Evolutionary conservation across 2,797 vertebrate genomes (phyloP).

Genomic region (Spinus pinus): DNA sequence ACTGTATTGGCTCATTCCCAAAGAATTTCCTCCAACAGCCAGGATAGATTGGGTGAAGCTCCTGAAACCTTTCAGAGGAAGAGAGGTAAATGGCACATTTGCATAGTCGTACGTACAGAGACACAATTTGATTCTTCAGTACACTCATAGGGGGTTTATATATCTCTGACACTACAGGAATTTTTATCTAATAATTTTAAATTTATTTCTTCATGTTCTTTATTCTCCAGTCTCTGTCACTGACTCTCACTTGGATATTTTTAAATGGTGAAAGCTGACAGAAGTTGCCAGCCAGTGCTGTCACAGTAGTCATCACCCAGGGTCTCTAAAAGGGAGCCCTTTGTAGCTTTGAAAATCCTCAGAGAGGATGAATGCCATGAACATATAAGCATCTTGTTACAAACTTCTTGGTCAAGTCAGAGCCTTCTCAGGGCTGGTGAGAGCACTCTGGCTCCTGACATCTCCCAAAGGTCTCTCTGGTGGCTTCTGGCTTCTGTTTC

Average conservation of each 20-base stretch:
- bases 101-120: fast-evolving
- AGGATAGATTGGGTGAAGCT: not conserved
- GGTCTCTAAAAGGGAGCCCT: not conserved
- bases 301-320: not conserved
- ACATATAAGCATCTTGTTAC: not conserved
- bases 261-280: not conserved
- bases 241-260: not conserved
- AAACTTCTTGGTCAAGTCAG: not conserved
- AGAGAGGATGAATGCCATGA: not conserved
- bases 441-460: not conserved
- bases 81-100: not conserved
- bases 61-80: not conserved
- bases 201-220: not conserved
- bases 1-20: not conserved
- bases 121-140: not conserved
- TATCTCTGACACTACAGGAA: not conserved
- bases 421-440: not conserved
- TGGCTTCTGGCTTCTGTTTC: not conserved
- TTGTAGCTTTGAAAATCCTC: not conserved
- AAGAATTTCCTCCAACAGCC: not conserved
- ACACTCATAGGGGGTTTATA: fast-evolving
- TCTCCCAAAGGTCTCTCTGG: not conserved
- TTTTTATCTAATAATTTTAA: not conserved
- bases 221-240: fast-evolving
- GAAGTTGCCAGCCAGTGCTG: not conserved